A percentile compares a stretch with the other conserved stretches of the same genome.
Conservation (phyloP, 2,888 invertebrate genomes). For the Agrochola lota region DNA sequence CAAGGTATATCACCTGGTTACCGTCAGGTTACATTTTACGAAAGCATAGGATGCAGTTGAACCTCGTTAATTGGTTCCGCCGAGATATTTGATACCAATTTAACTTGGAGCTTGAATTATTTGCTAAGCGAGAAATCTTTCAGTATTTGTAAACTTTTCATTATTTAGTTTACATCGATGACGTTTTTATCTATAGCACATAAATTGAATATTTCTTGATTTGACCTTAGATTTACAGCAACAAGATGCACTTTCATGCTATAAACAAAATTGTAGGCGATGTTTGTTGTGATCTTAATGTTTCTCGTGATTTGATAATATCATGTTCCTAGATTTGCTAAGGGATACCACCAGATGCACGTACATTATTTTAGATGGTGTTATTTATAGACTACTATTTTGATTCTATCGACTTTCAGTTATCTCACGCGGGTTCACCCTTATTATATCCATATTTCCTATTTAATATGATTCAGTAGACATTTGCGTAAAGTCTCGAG, state of each 20-base stretch:
- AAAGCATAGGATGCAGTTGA: background rate
- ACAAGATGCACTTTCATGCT: background rate
- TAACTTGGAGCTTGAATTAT: background rate
- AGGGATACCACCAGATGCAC: background rate
- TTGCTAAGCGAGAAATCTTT: background rate
- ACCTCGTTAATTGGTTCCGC: background rate
- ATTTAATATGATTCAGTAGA: background rate
- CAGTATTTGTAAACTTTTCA: background rate
- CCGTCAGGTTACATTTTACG: background rate
- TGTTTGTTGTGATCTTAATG: background rate
- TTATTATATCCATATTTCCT: background rate
- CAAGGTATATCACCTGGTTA: background rate
- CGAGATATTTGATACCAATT: too few species aligned
- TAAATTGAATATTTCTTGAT: background rate
- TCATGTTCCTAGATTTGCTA: background rate
- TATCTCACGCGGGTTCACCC: too few species aligned
- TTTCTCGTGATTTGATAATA: background rate
- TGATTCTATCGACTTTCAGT: background rate
- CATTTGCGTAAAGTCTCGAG: conserved; percentile 6
- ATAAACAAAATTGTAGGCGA: background rate
- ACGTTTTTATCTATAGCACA: background rate
- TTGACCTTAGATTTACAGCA: background rate
- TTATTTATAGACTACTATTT: background rate
- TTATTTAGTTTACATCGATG: background rate
- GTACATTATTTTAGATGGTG: background rate